Conservation (phyloP, 2,113 vertebrate species). For the Macaca nemestrina region DNA sequence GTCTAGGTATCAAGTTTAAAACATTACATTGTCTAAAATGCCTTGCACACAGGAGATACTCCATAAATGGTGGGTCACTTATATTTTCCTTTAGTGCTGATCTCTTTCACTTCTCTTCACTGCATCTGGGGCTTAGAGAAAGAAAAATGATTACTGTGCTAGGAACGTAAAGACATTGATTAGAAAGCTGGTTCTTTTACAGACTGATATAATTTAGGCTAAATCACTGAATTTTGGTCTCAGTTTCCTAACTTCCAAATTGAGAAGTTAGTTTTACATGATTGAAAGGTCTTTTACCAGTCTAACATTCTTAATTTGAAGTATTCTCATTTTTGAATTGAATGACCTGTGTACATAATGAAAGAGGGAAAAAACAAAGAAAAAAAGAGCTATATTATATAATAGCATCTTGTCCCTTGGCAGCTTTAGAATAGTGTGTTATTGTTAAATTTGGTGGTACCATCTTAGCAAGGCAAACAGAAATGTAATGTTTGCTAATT, state of each 20-base stretch:
- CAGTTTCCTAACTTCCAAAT: constrained; percentile 20
- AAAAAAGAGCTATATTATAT: constrained; percentile 52
- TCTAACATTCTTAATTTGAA: constrained; percentile 40
- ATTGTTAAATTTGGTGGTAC: constrained; percentile 78
- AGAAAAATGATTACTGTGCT: not conserved
- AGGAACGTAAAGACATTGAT: not conserved
- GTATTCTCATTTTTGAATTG: constrained; percentile 40
- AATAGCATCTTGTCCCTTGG: constrained; percentile 74
- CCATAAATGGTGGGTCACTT: not conserved
- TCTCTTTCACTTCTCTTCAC: not conserved
- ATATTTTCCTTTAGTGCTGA: not conserved
- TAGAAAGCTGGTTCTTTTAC: not conserved
- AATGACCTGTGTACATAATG: not conserved
- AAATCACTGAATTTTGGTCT: not conserved
- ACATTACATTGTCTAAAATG: not conserved
- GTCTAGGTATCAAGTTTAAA: not conserved
- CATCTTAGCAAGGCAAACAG: constrained; percentile 79
- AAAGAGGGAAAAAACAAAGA: not conserved
- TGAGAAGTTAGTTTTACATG: not conserved
- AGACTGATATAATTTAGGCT: not conserved
- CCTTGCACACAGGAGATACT: not conserved
- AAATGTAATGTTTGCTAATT: constrained; percentile 84
- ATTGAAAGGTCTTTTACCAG: constrained; percentile 3
- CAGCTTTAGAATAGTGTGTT: constrained; percentile 73
- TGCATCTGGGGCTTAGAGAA: constrained; percentile 37